Evolutionary conservation across 2,797 vertebrate species (phyloP), one percentile per base, ranked within the genome.

Genomic region (Sebastes vulpes): DNA sequence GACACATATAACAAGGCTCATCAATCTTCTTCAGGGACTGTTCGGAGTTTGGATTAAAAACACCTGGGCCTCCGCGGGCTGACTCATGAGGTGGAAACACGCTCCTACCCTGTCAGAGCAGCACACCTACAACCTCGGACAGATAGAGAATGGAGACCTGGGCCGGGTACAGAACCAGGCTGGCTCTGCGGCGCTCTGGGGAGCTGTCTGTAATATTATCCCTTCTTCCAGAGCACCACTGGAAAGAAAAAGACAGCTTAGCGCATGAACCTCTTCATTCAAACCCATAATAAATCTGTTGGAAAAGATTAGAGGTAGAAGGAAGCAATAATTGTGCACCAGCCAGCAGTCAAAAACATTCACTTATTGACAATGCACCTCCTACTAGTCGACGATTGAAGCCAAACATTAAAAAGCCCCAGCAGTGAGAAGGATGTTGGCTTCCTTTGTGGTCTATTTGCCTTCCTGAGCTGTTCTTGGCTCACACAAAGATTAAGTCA

Each of bases 1-100:
- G 93, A 94, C 91, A 89, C 70, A 81, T 92, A 85, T 95, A 95
- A 95, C 92, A 94, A 94, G 93, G 87, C 81, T 95, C 95, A 96
- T 96, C 95, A 92, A 96, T 96, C 94, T 95, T 95, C 91, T 93
- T 93, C 89, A 92, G 87, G 68, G 90, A 83, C 90, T 86, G 80
- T 86, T 91, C 86, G 5, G 69, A 82, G 85, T 89, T 87, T 89
- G 93, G 89, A 95, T 95, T 92, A 90, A 94, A 96, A 96, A 92
- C 93, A 95, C 89, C 91, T 95, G 93, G 91, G 72, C 79, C 80
- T 91, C 70, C 46, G 68, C 63, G 26, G 90, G 72, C 88, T 85
- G 89, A 92, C 87, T 93, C 89, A 84, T 76, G 86, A 91, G 90
- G 90, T 93, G 93, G 93, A 95, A 94, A 94, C 87, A 88, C 57